Evolutionary conservation across 2,113 vertebrate genomes (phyloP).

Genomic region (Gorsachius goisagi): DNA sequence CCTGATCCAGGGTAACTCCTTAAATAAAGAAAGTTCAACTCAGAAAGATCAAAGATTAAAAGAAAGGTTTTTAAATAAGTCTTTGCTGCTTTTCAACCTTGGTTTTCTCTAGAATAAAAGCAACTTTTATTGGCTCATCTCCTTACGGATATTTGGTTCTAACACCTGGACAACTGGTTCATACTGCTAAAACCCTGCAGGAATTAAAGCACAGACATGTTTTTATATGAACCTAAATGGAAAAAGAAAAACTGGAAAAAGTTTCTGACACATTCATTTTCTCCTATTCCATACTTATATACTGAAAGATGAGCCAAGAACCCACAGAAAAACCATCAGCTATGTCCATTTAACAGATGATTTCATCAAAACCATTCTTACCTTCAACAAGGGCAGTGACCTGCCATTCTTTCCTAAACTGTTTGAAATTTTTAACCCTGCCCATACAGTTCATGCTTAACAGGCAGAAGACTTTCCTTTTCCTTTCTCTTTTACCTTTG

Average conservation of each 20-base stretch:
- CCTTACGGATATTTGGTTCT: background rate
- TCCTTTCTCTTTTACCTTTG: background rate
- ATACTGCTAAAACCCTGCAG: background rate
- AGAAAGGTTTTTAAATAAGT: background rate
- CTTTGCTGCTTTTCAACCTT: background rate
- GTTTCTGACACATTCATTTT: background rate
- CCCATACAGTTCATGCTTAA: background rate
- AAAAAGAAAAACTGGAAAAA: background rate
- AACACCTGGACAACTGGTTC: background rate
- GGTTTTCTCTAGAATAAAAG: background rate
- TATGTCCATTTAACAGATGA: background rate
- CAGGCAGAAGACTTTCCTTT: background rate
- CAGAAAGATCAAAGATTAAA: background rate
- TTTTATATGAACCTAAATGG: background rate
- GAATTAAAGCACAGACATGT: background rate
- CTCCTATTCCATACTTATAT: background rate
- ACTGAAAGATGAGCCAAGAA: background rate
- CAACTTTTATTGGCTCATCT: background rate
- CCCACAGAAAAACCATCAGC: fast-evolving
- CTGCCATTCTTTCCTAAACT: background rate
- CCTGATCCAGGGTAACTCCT: background rate
- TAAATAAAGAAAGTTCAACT: background rate
- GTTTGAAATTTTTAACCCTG: background rate
- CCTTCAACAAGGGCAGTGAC: background rate
- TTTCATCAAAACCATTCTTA: background rate